Conservation (phyloP, 2,888 invertebrate genomes). For the Lasioglossum malachurum region DNA sequence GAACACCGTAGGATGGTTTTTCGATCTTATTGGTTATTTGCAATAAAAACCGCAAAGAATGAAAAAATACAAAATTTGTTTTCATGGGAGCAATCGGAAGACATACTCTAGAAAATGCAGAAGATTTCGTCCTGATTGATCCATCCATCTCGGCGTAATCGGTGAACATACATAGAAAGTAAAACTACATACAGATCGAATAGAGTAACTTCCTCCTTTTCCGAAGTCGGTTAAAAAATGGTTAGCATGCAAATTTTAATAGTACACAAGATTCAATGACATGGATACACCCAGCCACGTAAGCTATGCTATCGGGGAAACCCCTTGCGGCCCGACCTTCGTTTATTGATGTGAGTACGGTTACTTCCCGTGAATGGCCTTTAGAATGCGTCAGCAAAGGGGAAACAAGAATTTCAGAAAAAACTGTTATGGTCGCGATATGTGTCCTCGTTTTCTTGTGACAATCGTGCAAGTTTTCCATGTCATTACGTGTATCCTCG, state of each 20-base stretch:
- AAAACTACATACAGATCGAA: too few relatives aligned
- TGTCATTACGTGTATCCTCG: not conserved
- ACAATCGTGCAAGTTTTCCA: not conserved
- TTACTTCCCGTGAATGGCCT: slow-evolving; percentile 27
- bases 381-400: not conserved
- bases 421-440: not conserved
- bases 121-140: too few relatives aligned
- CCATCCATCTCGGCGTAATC: too few relatives aligned
- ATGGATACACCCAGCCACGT: not conserved
- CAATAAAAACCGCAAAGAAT: too few relatives aligned
- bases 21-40: too few relatives aligned
- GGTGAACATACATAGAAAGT: too few relatives aligned
- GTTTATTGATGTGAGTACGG: slow-evolving; percentile 10
- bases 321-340: not conserved
- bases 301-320: slow-evolving; percentile 25
- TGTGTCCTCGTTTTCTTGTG: not conserved
- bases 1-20: too few relatives aligned
- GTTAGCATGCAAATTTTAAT: not conserved
- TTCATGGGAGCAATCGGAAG: too few relatives aligned
- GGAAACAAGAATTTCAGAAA: not conserved
- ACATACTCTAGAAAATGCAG: too few relatives aligned
- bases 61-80: too few relatives aligned
- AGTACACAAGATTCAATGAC: not conserved
- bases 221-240: not conserved
- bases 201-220: too few relatives aligned